phyloP scores from a whole-genome alignment of 2,113 vertebrate species.

The Lycocorax pyrrhopterus region DNA sequence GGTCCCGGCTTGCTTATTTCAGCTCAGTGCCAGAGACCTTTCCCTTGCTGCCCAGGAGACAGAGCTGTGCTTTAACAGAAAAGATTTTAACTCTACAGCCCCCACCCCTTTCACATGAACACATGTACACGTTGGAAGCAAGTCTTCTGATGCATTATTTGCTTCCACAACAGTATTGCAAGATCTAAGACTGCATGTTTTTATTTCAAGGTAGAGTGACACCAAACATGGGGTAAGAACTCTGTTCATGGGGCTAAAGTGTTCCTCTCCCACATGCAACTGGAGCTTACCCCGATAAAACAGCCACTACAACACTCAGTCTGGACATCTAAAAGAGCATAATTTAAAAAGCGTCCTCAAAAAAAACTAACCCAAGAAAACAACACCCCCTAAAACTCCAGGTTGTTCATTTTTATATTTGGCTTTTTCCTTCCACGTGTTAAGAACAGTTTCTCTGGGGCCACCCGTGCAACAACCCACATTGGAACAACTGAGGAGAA shows the following conservation, averaged over 20 bases:
- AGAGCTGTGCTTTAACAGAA: neutral
- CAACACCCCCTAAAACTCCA: accelerated
- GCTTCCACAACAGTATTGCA: neutral
- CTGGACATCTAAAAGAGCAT: neutral
- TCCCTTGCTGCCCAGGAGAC: neutral
- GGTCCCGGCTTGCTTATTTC: neutral
- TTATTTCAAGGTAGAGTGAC: neutral
- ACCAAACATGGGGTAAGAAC: neutral
- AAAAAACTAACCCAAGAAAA: neutral
- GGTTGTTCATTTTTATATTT: neutral
- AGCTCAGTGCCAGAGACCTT: neutral
- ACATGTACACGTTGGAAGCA: neutral
- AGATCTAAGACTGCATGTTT: neutral
- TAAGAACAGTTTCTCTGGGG: neutral
- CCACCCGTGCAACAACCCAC: neutral
- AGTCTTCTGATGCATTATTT: neutral
- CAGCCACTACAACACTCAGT: neutral
- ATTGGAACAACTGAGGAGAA: neutral
- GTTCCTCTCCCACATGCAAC: neutral
- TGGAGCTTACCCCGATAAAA: neutral
- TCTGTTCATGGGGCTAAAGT: neutral
- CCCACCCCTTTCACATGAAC: neutral
- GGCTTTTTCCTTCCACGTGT: neutral
- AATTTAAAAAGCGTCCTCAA: neutral
- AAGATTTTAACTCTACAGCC: neutral